A percentile compares a stretch with the other conserved stretches of the same genome.
Conservation (phyloP, 2,113 vertebrate species). For the Falcunculus frontatus region DNA sequence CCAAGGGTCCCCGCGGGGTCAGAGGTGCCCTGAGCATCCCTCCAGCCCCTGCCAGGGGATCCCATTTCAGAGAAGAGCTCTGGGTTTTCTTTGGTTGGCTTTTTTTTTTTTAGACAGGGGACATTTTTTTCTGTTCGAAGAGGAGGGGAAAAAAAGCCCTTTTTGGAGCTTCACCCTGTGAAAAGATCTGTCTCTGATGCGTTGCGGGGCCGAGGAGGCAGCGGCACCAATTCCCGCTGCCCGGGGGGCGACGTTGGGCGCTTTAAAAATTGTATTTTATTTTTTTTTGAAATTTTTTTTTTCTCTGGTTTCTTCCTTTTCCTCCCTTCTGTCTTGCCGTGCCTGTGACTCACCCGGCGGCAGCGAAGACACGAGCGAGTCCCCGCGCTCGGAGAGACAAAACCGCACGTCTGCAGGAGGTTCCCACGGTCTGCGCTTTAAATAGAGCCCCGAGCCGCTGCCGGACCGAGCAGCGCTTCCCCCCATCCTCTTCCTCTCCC, state of each 20-base stretch:
- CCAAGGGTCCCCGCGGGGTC: background rate
- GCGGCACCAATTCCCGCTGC: background rate
- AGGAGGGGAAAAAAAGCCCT: background rate
- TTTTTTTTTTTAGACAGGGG: background rate
- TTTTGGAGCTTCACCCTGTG: background rate
- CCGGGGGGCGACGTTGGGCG: background rate
- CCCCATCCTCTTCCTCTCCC: background rate
- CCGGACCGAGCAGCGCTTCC: background rate
- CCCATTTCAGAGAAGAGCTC: background rate
- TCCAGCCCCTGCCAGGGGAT: fast-evolving
- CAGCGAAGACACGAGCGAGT: conserved; percentile 41
- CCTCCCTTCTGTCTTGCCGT: background rate
- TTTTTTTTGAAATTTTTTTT: background rate
- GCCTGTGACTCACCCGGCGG: conserved; percentile 68
- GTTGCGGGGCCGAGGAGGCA: background rate
- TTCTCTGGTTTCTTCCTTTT: background rate
- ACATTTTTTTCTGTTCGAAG: background rate
- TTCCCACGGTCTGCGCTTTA: conserved; percentile 74
- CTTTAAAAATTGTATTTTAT: background rate
- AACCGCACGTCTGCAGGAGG: conserved; percentile 73
- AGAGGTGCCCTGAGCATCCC: background rate
- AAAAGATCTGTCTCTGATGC: background rate
- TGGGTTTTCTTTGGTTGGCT: background rate
- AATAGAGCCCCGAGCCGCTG: conserved; percentile 57
- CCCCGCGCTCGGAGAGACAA: conserved; percentile 27